These are phyloP conservation scores for Pyrocoelia pectoralis DNA, from an alignment of 2,888 invertebrate genomes.

Conservation along the genomic window DNA sequence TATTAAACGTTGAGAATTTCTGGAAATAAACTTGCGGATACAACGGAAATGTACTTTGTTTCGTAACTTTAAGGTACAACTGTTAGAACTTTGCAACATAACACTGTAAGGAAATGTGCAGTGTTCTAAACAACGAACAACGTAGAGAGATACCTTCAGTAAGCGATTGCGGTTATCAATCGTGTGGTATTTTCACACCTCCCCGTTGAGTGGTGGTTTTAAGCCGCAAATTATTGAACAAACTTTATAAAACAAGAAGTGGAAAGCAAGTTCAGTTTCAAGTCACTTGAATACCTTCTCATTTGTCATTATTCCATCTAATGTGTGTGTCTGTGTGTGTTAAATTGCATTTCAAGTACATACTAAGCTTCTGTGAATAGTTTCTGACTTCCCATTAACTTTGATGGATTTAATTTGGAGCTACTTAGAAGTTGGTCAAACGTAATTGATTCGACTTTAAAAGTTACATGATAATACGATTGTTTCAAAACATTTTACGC, in stretches of 20 bases:
- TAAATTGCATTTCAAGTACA: conserved; percentile 9
- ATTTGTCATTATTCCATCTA: conserved; percentile 10
- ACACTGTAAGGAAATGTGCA: conserved; percentile 1
- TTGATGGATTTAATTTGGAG: conserved; percentile 1
- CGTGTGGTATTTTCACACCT: conserved; percentile 9
- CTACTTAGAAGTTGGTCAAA: conserved; percentile 1
- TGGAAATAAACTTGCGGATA: not conserved
- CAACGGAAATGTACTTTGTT: conserved; percentile 1
- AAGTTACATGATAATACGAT: not conserved
- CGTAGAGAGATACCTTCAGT: conserved; percentile 7
- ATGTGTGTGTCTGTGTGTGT: not conserved
- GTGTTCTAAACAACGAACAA: conserved; percentile 8
- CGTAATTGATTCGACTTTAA: not conserved
- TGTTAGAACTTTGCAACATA: conserved; percentile 1
- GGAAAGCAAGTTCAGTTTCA: not conserved
- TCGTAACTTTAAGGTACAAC: conserved; percentile 5
- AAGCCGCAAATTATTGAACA: conserved; percentile 10
- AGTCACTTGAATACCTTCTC: not conserved
- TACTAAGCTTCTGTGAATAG: not conserved
- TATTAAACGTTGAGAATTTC: too few relatives aligned
- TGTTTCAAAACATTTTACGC: not conserved
- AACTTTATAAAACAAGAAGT: conserved; percentile 11
- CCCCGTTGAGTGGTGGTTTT: conserved; percentile 12
- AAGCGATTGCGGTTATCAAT: conserved; percentile 13
- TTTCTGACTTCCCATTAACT: conserved; percentile 4